Conservation (phyloP, 2,797 vertebrate species). For the Eleutherodactylus coqui region DNA sequence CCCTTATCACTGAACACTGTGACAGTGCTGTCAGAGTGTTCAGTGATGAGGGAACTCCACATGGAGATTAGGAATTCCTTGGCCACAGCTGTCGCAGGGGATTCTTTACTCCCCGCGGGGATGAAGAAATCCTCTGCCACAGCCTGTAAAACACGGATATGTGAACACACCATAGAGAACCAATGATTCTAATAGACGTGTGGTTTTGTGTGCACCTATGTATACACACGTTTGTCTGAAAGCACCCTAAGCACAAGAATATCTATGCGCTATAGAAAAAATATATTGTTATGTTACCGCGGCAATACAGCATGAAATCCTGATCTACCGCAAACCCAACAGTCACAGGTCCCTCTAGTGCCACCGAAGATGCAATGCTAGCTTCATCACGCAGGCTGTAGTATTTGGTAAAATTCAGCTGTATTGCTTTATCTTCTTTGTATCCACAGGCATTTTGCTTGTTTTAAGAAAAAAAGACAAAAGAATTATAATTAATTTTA, state of each 20-base stretch:
- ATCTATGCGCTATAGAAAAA: not conserved
- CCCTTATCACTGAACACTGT: no score
- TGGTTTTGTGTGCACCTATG: no score
- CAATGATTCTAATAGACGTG: no score
- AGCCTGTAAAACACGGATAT: no score
- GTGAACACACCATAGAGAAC: no score
- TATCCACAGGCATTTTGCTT: not conserved
- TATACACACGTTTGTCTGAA: no score
- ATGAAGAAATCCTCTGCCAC: no score
- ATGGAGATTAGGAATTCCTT: no score
- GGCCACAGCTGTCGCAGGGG: no score
- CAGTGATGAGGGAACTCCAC: no score
- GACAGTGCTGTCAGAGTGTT: no score
- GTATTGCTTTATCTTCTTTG: conserved; percentile 19
- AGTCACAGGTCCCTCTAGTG: conserved; percentile 41
- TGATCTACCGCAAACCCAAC: not conserved
- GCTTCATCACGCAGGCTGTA: conserved; percentile 43
- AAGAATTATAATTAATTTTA: not conserved
- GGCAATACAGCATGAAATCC: conserved; percentile 10
- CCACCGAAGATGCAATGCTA: conserved; percentile 30
- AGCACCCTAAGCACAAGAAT: not conserved
- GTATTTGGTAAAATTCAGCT: conserved; percentile 43
- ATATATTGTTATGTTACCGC: conserved; percentile 30
- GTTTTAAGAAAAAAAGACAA: not conserved
- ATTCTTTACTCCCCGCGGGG: no score